phyloP scores from a whole-genome alignment of 2,888 invertebrate species.

The Limnephilus lunatus region DNA sequence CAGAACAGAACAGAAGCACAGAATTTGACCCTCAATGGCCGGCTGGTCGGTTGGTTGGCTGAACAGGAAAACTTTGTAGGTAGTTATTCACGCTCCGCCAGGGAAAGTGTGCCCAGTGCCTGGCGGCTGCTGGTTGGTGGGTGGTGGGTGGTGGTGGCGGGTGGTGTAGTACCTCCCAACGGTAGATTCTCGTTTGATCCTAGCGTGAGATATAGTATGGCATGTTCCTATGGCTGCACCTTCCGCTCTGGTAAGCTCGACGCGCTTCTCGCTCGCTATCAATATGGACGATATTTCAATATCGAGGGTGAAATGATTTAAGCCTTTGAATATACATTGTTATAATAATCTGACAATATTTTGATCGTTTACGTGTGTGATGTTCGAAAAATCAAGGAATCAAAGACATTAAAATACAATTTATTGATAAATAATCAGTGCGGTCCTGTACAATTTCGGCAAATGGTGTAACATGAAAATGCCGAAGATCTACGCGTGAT shows the following conservation, averaged over 20 bases:
- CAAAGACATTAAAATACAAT: no score
- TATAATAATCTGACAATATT: no score
- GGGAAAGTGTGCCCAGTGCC: neutral
- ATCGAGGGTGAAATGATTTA: neutral
- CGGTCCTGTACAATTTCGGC: no score
- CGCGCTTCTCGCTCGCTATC: neutral
- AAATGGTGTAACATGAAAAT: no score
- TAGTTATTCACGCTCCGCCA: neutral
- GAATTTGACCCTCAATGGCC: no score
- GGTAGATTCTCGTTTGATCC: neutral
- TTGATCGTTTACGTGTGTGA: no score
- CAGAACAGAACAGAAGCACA: neutral
- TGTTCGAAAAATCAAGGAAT: no score
- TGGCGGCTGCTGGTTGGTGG: neutral
- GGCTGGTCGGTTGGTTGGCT: neutral
- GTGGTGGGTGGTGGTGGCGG: no score
- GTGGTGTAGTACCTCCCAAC: neutral
- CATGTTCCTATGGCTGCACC: neutral
- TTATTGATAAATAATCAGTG: no score
- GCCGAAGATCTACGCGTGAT: no score
- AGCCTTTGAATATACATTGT: no score
- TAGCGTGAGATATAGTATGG: neutral
- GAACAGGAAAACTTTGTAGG: neutral
- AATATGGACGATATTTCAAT: neutral
- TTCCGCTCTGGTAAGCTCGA: neutral